Evolutionary conservation across 1,140 invertebrate species (phyloP), one percentile per base, ranked within the genome.

Genomic region (Drosophila albomicans): DNA sequence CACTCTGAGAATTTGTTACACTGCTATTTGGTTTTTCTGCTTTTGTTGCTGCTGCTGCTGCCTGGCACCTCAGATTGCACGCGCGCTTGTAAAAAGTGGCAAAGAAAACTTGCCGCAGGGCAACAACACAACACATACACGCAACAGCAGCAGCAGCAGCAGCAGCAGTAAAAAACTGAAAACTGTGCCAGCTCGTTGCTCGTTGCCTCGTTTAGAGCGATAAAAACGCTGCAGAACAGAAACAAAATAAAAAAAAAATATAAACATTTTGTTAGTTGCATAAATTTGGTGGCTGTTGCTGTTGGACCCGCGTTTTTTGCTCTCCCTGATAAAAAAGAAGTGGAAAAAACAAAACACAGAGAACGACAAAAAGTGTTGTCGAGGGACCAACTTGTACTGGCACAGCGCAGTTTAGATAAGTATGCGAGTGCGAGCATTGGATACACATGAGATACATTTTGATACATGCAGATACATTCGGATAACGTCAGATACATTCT

Each of bases 281-380:
- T 88, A 89, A 89, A 88, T 89, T 89, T 79, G 32, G 69, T 67
- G 64, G 54, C 25, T 64, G 32, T 57, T 49, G 68, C 46, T 67
- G 62, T 74, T n/a, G 70, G 32, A 57, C 48, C 46, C 74, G 75
- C 82, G 81, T 71, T 61, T 71, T 64, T 65, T 11, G 41, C n/a
- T 10, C n/a, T 15, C 15, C 25, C 65, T n/a, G 69, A 72, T 65
- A 72, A 72, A 57, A 70, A 4, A 25, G 20, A 25, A 25, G 20
- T 25, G 20, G 20, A 25, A 25, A 25, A 25, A 25, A 25, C 20
- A 3, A 25, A 30, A 10, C 43, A 16, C 35, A 38, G 35, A 8
- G 11, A 75, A 77, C 84, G 73, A 68, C 84, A 78, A 78, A 88
- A 89, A 88, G 85, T 79, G 81, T 89, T 86, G 85, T 62, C 85